Conservation (phyloP, 2,888 invertebrate genomes). For the Lucinisca nassula region DNA sequence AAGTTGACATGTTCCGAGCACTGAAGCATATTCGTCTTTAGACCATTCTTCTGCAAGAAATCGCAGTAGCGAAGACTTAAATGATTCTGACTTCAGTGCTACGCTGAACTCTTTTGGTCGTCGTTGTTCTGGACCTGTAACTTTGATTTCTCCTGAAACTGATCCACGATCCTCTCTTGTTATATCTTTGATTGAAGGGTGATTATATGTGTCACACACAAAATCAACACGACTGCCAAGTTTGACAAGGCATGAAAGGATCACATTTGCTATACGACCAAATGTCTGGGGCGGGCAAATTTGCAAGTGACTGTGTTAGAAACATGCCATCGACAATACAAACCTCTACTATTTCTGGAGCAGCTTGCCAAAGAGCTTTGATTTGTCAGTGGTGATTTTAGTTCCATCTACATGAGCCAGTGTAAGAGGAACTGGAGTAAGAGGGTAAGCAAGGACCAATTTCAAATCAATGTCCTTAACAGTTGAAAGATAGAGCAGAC, state of each 20-base stretch:
- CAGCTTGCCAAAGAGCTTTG: slow-evolving; percentile 24
- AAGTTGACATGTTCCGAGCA: neutral
- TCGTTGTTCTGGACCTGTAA: slow-evolving; percentile 15
- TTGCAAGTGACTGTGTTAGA: slow-evolving; percentile 3
- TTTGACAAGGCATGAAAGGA: neutral
- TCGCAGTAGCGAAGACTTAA: slow-evolving; percentile 31
- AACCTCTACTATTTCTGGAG: slow-evolving; percentile 15
- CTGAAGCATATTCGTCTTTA: neutral
- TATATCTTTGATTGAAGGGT: slow-evolving; percentile 11
- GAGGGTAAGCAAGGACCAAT: slow-evolving; percentile 34
- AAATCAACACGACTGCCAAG: neutral
- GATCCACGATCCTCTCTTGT: neutral
- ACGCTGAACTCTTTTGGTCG: slow-evolving; percentile 6
- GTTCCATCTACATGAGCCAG: slow-evolving; percentile 47
- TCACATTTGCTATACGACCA: slow-evolving; percentile 9
- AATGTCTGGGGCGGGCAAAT: slow-evolving; percentile 6
- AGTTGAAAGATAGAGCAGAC: slow-evolving; percentile 21
- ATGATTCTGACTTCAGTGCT: slow-evolving; percentile 42
- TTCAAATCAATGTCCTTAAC: slow-evolving; percentile 40
- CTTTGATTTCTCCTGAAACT: neutral
- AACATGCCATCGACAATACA: slow-evolving; percentile 42
- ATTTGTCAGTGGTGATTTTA: slow-evolving; percentile 45
- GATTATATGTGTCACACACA: slow-evolving; percentile 5
- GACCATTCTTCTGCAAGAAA: slow-evolving; percentile 47
- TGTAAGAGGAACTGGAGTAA: slow-evolving; percentile 47